Evolutionary conservation across 2,888 invertebrate genomes (phyloP), one percentile per base, ranked within the genome.

Genomic region (Ctenicera cuprea): DNA sequence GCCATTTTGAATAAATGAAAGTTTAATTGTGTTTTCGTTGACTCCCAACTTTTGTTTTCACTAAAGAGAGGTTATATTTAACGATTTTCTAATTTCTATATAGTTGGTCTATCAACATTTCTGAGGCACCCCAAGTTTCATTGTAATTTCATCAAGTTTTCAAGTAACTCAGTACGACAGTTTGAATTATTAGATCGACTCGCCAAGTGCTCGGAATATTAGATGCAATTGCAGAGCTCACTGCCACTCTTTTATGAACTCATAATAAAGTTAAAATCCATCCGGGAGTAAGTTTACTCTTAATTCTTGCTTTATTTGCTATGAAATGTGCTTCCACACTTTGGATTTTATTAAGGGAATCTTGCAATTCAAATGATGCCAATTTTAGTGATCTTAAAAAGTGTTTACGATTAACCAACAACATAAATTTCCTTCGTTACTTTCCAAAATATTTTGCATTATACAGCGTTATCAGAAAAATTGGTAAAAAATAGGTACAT

Each of bases 1-100:
- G 22, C 52, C 66, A 41, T 33, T 54, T 66, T 41, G 66, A 37
- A 54, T 66, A 54, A 66, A 66, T 66, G 66, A 66, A 66, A 54
- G 48, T 54, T 66, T 66, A 66, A 66, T 66, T 54, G 52, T 41
- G 54, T 66, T 65, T 65, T 63, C 54, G 30, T 63, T 37, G 22
- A 38, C 59, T 38, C 18, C 11, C 18, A 57, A 37, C 33, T 57
- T 57, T 57, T 59, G 59, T 38, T 59, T 59, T 38, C 38, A 33
- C 64, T 45, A 11, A 63, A 41, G 12, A 18, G 41, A 59, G 38
- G 20, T 59, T 38, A 37, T n/a, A 33, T 3, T 26, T 61, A 30
- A 11, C 33, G 22, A 12, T 59, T 59, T 38, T 59, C 38, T 41
- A 41, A 57, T 37, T 37, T 37, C 57, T 30, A 37, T 37, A 26